A percentile compares a stretch with the other conserved stretches of the same genome.
phyloP scores from a whole-genome alignment of 2,113 vertebrate genomes.

The Orcinus orca region DNA sequence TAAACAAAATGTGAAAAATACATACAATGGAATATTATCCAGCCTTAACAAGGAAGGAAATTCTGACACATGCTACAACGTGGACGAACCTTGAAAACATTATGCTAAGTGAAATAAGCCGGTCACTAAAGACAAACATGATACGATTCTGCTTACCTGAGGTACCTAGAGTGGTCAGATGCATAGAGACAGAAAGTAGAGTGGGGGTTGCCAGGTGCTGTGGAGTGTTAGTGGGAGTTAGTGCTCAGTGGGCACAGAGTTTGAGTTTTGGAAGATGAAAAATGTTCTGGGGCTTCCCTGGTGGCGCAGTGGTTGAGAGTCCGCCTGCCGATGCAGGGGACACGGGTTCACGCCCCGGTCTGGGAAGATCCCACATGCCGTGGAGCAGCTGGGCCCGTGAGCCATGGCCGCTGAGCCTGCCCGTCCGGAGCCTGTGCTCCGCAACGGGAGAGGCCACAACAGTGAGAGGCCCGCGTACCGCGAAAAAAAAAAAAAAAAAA shows the following conservation, averaged over 20 bases:
- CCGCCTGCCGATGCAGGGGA: too few relatives aligned
- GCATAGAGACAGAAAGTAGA: neutral
- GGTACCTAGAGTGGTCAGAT: neutral
- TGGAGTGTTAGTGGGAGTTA: neutral
- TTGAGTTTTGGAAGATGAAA: neutral
- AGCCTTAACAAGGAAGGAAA: neutral
- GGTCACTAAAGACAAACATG: neutral
- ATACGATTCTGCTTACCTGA: neutral
- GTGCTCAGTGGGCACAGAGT: neutral
- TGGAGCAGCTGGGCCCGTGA: too few relatives aligned
- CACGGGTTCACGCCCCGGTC: too few relatives aligned
- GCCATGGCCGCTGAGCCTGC: too few relatives aligned
- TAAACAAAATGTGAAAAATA: neutral
- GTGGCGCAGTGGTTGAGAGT: too few relatives aligned
- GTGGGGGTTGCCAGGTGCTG: neutral
- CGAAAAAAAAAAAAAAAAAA: neutral
- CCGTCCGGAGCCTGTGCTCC: too few relatives aligned
- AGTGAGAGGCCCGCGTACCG: too few relatives aligned
- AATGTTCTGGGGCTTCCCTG: neutral
- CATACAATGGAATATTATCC: neutral
- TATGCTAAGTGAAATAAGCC: neutral
- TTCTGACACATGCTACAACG: neutral
- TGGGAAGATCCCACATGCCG: too few relatives aligned
- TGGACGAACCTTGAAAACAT: neutral
- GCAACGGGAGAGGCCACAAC: too few relatives aligned